Evolutionary conservation across 2,888 invertebrate genomes (phyloP), one percentile per base, ranked within the genome.

Genomic region (Synergus japonicus): DNA sequence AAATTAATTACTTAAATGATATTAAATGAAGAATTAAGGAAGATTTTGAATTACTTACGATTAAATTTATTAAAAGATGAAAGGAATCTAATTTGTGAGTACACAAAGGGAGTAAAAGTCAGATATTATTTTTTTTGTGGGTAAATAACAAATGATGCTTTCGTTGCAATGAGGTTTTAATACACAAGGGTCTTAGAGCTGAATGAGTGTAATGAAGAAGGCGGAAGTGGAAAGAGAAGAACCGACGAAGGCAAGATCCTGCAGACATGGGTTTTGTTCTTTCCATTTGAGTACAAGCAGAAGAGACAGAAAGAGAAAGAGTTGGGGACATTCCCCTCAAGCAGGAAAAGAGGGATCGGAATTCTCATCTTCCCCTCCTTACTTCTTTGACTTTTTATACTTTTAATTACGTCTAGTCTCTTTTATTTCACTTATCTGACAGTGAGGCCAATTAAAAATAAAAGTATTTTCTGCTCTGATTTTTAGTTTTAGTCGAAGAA

Each of bases 131-230:
- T 67, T 67, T 29, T 29, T 67, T 46, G 18, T 22, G 46, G 43
- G 22, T 13, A 7, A 67, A 46, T 46, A 67, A 67, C 46, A 67
- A 67, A 46, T 22, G 67, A 67, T 13, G 44, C 46, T 69, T 69
- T 69, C 46, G 67, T 69, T 49, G 67, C 67, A 69, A 69, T 69
- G 46, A 29, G 67, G 67, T 69, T 69, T 49, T 69, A 69, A 69
- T 69, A 22, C 67, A 69, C 67, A 69, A 69, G 67, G 67, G 46
- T 29, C 22, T 49, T 49, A 46, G 46, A 69, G 9, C 9, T 69
- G 67, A 49, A 69, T 69, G 46, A 69, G 46, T 29, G 67, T 69
- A 69, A 69, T 69, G 67, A 69, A 69, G 46, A 49, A 69, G 67
- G 46, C 67, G 67, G 67, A 69, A 69, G 67, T 69, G 22, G 67